Evolutionary conservation across 2,797 vertebrate species (phyloP).

Genomic region (Eutrigla gurnardus): DNA sequence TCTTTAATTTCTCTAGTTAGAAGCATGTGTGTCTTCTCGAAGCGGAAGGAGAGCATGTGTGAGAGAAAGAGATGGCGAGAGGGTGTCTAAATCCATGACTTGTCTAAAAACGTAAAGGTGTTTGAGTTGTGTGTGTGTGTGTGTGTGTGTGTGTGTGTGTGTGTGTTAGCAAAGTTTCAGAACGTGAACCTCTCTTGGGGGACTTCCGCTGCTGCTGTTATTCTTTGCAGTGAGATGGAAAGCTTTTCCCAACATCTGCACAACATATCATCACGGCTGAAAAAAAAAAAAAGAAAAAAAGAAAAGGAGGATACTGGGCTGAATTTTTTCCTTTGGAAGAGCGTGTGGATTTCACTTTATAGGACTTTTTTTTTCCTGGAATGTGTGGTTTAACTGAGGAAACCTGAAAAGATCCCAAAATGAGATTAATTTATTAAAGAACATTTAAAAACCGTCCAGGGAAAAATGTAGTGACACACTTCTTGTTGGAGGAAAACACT

Average conservation of each 20-base stretch:
- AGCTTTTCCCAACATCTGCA: slow-evolving; percentile 81
- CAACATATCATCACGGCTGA: slow-evolving; percentile 73
- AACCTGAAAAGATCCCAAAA: slow-evolving; percentile 50
- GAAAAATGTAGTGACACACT: slow-evolving; percentile 38
- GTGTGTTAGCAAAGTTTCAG: slow-evolving; percentile 45
- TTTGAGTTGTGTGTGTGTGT: slow-evolving; percentile 22
- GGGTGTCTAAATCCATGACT: slow-evolving; percentile 25
- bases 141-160: slow-evolving; percentile 22
- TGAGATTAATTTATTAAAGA: slow-evolving; percentile 29
- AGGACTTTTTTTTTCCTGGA: slow-evolving; percentile 36
- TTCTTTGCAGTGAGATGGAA: slow-evolving; percentile 76
- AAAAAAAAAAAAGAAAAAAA: slow-evolving; percentile 15
- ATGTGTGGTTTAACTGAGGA: slow-evolving; percentile 34
- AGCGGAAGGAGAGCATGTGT: slow-evolving; percentile 14
- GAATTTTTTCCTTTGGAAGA: slow-evolving; percentile 72
- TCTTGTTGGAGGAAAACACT: slow-evolving; percentile 17
- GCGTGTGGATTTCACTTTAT: slow-evolving; percentile 58
- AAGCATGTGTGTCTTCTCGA: slow-evolving; percentile 22
- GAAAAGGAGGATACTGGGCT: slow-evolving; percentile 42
- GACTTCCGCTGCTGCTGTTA: slow-evolving; percentile 75
- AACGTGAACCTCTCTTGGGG: slow-evolving; percentile 62
- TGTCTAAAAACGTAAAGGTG: slow-evolving; percentile 32
- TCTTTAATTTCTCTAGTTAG: slow-evolving; percentile 43
- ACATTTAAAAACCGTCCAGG: neutral
- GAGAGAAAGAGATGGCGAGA: slow-evolving; percentile 1